Base-by-base conservation (phyloP, 2,888 invertebrate genomes). In the Globia sparganii region DNA sequence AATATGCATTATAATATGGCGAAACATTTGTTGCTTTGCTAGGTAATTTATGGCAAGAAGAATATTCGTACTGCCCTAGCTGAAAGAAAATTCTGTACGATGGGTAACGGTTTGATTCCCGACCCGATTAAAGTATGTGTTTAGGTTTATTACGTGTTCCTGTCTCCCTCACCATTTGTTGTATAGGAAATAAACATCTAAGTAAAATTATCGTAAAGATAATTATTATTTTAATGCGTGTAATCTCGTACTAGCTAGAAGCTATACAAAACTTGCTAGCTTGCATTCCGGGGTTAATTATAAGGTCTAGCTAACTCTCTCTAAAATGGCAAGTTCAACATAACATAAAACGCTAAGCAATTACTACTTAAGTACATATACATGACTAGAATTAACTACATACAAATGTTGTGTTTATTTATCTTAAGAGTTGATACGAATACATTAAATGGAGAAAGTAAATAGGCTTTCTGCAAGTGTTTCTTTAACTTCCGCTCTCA, bases 261-360 rank as follows among this genome's bases (percentile, higher is more conserved):
- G 21, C 8, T 46, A 18, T 40, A 71, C 5, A 25, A 18, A 25
- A 25, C 74, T 37, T 18, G n/a, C 46, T 31, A 15, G 37, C 6
- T 65, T 18, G 4, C 34, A 61, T 70, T 13, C 2, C 4, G 40
- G 40, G 46, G n/a, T 72, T 64, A 34, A 80, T 72, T 46, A 49
- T 40, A 64, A n/a, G 28, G 40, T 72, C n/a, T 56, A 28, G 40
- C n/a, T 9, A 49, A 15, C 46, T 72, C 73, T 49, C 62, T 72
- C 34, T 56, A n/a, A 37, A 69, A 62, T 61, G 13, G 4, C 34
- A 21, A 56, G 34, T 25, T 68, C 34, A 37, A 13, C 25, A 4
- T 49, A 13, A 34, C 28, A 53, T 80, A 53, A 69, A 77, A 69
- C 18, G 1, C n/a, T 2, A 2, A 0, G 43, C 18, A 78, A 40